Percentiles rank a stretch among this genome's conserved stretches.
These are phyloP conservation scores for Andrena bucephala DNA, from an alignment of 2,888 invertebrate genomes.

Conservation along the genomic window DNA sequence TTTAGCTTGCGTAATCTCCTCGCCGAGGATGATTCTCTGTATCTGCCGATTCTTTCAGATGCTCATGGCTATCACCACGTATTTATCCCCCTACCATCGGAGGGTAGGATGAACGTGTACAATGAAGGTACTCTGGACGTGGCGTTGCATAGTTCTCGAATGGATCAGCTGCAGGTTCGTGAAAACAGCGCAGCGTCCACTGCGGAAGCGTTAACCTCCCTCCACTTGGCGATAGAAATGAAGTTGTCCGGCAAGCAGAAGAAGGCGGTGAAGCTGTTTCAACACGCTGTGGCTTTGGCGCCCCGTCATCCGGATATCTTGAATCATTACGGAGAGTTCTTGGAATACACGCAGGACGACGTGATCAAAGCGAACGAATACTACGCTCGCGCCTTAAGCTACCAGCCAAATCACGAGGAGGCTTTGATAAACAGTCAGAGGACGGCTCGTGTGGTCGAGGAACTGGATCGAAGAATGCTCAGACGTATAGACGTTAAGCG, in stretches of 20 bases:
- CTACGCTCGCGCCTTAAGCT: constrained; percentile 93
- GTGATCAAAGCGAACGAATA: constrained; percentile 95
- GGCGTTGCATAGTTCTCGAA: constrained; percentile 60
- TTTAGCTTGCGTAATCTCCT: not conserved
- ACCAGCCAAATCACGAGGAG: constrained; percentile 93
- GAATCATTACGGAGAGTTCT: constrained; percentile 96
- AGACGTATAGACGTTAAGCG: constrained; percentile 93
- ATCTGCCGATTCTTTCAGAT: constrained; percentile 54
- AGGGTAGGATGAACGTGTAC: constrained; percentile 74
- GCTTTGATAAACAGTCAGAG: constrained; percentile 93
- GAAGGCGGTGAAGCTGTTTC: constrained; percentile 94
- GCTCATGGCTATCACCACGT: constrained; percentile 65
- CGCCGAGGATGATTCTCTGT: no score
- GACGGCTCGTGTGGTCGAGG: constrained; percentile 95
- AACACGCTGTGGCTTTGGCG: constrained; percentile 96
- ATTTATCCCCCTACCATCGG: constrained; percentile 78
- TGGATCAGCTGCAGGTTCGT: constrained; percentile 59
- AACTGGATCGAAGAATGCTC: constrained; percentile 92
- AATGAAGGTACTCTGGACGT: constrained; percentile 75
- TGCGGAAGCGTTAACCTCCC: constrained; percentile 93
- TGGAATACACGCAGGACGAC: constrained; percentile 94
- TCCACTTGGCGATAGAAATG: constrained; percentile 95
- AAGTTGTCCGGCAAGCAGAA: constrained; percentile 92
- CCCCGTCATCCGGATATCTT: constrained; percentile 97
- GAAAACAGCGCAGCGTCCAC: constrained; percentile 83